Evolutionary conservation across 2,113 vertebrate species (phyloP).

Genomic region (Leucopternis melanops): DNA sequence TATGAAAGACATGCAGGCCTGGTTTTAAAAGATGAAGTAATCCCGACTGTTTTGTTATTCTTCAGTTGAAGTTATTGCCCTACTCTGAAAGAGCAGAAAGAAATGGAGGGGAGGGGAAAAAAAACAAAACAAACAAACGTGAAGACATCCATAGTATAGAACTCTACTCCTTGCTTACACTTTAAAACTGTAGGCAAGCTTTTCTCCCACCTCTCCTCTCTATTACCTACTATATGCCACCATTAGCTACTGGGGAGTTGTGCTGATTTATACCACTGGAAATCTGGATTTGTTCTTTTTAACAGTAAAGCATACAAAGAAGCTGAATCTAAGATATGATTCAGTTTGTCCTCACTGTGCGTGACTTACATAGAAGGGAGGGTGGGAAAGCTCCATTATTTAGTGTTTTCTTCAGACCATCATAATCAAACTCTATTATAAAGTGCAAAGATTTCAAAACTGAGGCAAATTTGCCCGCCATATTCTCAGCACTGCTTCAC

Average conservation of each 20-base stretch:
- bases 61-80: background rate
- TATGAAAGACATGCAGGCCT: background rate
- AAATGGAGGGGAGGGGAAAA: background rate
- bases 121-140: background rate
- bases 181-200: background rate
- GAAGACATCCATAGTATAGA: background rate
- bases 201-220: background rate
- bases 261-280: background rate
- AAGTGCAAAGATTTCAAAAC: background rate
- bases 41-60: background rate
- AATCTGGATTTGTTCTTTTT: background rate
- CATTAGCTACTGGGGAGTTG: background rate
- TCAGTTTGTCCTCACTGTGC: background rate
- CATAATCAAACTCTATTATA: background rate
- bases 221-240: background rate
- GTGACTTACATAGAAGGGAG: background rate
- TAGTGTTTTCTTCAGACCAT: background rate
- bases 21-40: background rate
- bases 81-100: background rate
- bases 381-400: background rate
- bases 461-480: accelerated
- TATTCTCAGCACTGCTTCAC: background rate
- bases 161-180: background rate
- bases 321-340: background rate
- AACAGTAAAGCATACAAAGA: background rate